Evolutionary conservation across 2,797 vertebrate species (phyloP), one percentile per base, ranked within the genome.

Genomic region (Gallirallus australis): DNA sequence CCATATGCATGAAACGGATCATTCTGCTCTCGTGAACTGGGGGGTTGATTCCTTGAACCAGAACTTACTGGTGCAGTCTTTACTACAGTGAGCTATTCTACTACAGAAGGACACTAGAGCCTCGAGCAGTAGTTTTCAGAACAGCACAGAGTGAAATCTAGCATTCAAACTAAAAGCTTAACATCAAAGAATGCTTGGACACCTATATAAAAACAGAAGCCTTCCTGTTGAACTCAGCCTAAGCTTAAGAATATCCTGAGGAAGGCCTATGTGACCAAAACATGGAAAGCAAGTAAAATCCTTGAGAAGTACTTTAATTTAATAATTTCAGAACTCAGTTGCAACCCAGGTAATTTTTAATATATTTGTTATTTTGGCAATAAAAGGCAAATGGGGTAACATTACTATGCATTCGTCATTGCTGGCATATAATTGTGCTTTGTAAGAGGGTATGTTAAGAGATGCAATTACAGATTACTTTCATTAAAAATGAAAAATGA

Each of bases 401-500:
- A n/a, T 64, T 86, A 71, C 76, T 73, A 82, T 27, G 86, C 61
- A 93, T 71, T 86, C 45, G 73, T 80, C 80, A 90, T 7, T 40
- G 31, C n/a, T 75, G 81, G 56, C 56, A 82, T 23, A 80, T 9
- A 57, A 71, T 13, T 65, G 64, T 71, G 40, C 64, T 75, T 75
- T 80, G 53, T 65, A 71, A 84, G 57, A 90, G 25, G 7, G 19
- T 89, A 78, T 30, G 35, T 57, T 66, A 82, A 80, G 39, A 93
- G 28, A 35, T 72, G 50, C 53, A 90, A 66, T 61, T 95, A 87
- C 37, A 83, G 35, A 90, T 57, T 78, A 48, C 42, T 71, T 85
- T 64, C 24, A 88, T 80, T 86, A 94, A 93, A 91, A 94, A 94
- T 75, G 5, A 91, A 88, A 76, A 82, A 65, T 20, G 40, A 53